Conservation (phyloP, 2,888 invertebrate species). For the Glyphotaelius pellucidus region DNA sequence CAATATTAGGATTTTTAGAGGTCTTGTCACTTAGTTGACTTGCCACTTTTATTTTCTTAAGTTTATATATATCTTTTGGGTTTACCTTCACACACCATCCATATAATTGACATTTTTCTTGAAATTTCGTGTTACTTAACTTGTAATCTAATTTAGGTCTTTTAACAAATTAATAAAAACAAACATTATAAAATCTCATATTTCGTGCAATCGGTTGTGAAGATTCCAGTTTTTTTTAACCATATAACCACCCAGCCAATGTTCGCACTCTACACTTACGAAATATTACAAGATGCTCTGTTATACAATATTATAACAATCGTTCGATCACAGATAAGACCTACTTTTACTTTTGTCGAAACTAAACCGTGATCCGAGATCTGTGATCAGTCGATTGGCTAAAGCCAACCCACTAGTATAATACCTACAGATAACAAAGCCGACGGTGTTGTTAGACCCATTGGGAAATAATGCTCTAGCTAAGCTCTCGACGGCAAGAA, state of each 20-base stretch:
- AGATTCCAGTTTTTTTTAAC: background rate
- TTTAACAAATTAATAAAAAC: too few relatives aligned
- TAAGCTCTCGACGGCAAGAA: background rate
- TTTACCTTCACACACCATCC: too few relatives aligned
- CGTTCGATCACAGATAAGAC: conserved; percentile 26
- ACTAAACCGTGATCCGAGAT: background rate
- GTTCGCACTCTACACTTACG: background rate
- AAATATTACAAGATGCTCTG: conserved; percentile 4
- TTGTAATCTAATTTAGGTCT: too few relatives aligned
- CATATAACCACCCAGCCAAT: background rate
- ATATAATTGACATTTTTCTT: too few relatives aligned
- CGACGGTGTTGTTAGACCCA: background rate
- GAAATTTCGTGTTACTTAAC: too few relatives aligned
- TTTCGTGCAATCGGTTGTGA: background rate
- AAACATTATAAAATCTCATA: background rate
- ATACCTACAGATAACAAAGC: background rate
- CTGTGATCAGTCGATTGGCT: background rate
- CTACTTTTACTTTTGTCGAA: conserved; percentile 46
- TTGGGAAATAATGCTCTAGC: background rate
- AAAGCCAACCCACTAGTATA: background rate
- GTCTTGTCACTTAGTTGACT: too few relatives aligned
- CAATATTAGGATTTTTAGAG: too few relatives aligned
- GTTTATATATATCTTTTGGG: too few relatives aligned
- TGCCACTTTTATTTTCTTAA: too few relatives aligned
- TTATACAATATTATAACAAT: conserved; percentile 11